These are phyloP conservation scores for Eubasilissa splendida DNA, from an alignment of 2,888 invertebrate genomes.

Conservation along the genomic window DNA sequence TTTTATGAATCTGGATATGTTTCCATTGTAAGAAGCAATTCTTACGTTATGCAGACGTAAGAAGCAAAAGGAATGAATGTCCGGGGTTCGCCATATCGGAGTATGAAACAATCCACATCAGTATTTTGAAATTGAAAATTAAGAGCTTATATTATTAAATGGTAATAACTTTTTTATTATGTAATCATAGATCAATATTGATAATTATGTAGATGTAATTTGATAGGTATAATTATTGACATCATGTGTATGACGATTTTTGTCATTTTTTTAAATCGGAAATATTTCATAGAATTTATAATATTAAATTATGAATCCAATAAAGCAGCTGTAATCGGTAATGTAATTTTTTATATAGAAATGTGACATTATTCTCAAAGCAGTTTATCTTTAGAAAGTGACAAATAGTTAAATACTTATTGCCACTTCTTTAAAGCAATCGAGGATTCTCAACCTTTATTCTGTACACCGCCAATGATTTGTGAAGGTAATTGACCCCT, in stretches of 20 bases:
- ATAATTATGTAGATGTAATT: constrained; percentile 55
- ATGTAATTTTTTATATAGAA: constrained; percentile 8
- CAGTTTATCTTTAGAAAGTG: constrained; percentile 6
- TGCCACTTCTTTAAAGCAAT: neutral
- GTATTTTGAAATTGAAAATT: constrained; percentile 58
- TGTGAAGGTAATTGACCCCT: neutral
- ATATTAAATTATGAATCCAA: constrained; percentile 30
- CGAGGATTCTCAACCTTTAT: neutral
- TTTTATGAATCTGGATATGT: constrained; percentile 17
- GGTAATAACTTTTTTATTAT: constrained; percentile 57
- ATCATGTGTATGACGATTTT: constrained; percentile 33
- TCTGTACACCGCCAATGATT: neutral
- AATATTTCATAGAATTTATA: constrained; percentile 21
- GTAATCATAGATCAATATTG: constrained; percentile 56
- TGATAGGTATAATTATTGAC: constrained; percentile 45
- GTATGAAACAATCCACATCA: constrained; percentile 55
- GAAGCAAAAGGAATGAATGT: constrained; percentile 15
- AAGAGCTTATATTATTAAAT: constrained; percentile 58
- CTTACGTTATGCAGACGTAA: neutral
- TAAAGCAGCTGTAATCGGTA: constrained; percentile 25
- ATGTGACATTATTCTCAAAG: neutral
- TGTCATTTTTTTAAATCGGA: constrained; percentile 22
- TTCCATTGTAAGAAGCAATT: constrained; percentile 11
- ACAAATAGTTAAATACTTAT: constrained; percentile 5
- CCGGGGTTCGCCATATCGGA: constrained; percentile 47